phyloP scores from a whole-genome alignment of 2,797 vertebrate species.

The Typhlichthys subterraneus region DNA sequence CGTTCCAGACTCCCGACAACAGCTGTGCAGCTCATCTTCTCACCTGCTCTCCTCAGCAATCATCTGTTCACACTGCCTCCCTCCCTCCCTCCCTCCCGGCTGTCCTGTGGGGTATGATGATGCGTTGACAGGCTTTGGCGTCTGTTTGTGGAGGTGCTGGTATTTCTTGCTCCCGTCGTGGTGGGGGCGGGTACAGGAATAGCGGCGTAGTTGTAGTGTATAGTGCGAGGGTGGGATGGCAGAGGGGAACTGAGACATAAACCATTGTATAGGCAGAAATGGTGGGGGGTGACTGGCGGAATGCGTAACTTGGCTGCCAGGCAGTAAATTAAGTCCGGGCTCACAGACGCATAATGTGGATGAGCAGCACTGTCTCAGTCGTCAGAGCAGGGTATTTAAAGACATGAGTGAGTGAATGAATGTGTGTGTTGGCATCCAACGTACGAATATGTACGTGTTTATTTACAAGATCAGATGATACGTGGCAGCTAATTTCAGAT shows the following conservation, averaged over 20 bases:
- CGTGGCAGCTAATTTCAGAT: conserved; percentile 47
- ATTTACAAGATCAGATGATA: conserved; percentile 58
- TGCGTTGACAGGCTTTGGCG: conserved; percentile 70
- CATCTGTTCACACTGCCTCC: conserved; percentile 16
- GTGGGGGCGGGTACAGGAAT: conserved; percentile 76
- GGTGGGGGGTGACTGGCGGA: conserved; percentile 56
- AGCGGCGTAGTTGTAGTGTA: conserved; percentile 75
- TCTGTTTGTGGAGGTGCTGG: conserved; percentile 77
- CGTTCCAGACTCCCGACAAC: conserved; percentile 37
- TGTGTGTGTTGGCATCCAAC: conserved; percentile 38
- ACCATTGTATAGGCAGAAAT: conserved; percentile 60
- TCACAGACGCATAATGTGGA: conserved; percentile 73
- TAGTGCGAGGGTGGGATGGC: conserved; percentile 70
- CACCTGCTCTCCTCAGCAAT: conserved; percentile 34
- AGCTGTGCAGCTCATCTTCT: conserved; percentile 36
- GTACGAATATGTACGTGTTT: conserved; percentile 49
- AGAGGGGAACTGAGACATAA: conserved; percentile 56
- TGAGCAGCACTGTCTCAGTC: conserved; percentile 73
- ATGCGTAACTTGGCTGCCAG: conserved; percentile 73
- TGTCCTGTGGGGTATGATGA: conserved; percentile 71
- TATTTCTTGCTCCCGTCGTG: conserved; percentile 67
- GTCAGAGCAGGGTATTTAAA: conserved; percentile 77
- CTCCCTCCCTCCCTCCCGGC: conserved; percentile 32
- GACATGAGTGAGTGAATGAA: conserved; percentile 47
- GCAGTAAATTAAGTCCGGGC: conserved; percentile 76